Conservation (phyloP, 1,140 invertebrate genomes). For the Lepidurus arcticus region DNA sequence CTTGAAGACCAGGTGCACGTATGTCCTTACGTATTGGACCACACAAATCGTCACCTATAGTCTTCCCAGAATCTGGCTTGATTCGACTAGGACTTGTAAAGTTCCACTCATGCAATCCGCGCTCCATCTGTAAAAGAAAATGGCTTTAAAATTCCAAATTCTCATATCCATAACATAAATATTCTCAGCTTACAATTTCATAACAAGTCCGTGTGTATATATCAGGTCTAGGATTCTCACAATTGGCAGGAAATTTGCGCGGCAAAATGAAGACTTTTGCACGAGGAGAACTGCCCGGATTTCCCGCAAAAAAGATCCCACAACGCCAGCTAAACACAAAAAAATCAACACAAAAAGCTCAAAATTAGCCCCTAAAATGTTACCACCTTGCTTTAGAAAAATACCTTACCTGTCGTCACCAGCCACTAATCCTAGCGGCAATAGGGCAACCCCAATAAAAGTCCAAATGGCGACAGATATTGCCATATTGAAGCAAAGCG, state of each 20-base stretch:
- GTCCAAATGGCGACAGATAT: neutral
- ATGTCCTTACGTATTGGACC: constrained; percentile 34
- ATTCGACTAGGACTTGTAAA: constrained; percentile 33
- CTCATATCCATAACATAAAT: neutral
- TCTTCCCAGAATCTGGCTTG: constrained; percentile 29
- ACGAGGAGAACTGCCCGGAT: constrained; percentile 26
- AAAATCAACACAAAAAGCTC: neutral
- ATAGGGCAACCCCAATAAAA: neutral
- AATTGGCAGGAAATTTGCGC: constrained; percentile 35
- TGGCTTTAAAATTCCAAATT: neutral
- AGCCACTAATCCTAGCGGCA: neutral
- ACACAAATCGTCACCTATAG: constrained; percentile 35
- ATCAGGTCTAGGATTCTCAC: constrained; percentile 27
- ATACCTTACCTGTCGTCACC: neutral
- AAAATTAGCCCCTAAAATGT: neutral
- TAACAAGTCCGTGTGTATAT: constrained; percentile 33
- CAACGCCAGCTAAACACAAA: constrained; percentile 33
- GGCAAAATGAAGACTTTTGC: constrained; percentile 35
- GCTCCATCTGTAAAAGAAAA: constrained; percentile 27
- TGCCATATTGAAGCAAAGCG: neutral
- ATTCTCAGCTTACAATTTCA: constrained; percentile 30
- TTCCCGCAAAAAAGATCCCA: constrained; percentile 35
- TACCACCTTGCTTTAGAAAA: neutral
- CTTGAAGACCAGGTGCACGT: constrained; percentile 31
- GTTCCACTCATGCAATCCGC: constrained; percentile 32